Evolutionary conservation across 2,888 invertebrate species (phyloP).

Genomic region (Xiphydria camelus): DNA sequence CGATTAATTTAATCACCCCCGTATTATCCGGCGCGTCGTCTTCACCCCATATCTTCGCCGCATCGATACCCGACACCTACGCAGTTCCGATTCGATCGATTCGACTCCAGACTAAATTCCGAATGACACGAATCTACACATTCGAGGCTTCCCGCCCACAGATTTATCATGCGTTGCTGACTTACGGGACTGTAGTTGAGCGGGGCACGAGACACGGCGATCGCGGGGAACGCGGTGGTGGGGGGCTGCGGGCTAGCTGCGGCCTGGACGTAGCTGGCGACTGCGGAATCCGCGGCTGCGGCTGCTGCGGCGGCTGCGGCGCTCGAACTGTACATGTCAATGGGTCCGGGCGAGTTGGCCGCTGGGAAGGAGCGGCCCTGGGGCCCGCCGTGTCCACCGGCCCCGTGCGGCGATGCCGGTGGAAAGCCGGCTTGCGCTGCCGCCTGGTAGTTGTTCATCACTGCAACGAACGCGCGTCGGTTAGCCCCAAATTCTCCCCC

Average conservation of each 20-base stretch:
- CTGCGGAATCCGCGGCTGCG: slow-evolving; percentile 69
- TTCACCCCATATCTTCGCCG: too few species aligned
- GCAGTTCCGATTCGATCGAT: too few species aligned
- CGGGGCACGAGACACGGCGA: slow-evolving; percentile 91
- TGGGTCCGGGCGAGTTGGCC: slow-evolving; percentile 90
- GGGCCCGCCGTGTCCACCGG: slow-evolving; percentile 60
- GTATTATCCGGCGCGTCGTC: too few species aligned
- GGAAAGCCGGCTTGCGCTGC: slow-evolving; percentile 76
- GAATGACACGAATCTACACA: too few species aligned
- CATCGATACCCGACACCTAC: too few species aligned
- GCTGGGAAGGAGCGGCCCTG: slow-evolving; percentile 82
- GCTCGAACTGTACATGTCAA: slow-evolving; percentile 92
- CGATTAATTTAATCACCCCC: too few species aligned
- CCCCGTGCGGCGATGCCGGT: slow-evolving; percentile 80
- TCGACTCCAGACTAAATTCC: too few species aligned
- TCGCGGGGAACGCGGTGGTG: slow-evolving; percentile 82
- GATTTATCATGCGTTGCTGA: slow-evolving; percentile 46
- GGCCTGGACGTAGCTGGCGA: slow-evolving; percentile 91
- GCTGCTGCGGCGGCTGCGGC: slow-evolving; percentile 65
- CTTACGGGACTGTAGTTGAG: slow-evolving; percentile 92
- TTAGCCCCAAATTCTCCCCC: too few species aligned
- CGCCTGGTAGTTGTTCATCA: slow-evolving; percentile 95
- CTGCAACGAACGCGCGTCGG: slow-evolving; percentile 70
- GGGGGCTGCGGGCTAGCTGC: slow-evolving; percentile 94
- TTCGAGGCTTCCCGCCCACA: too few species aligned